These are phyloP conservation scores for Ranitomeya variabilis DNA, from an alignment of 2,113 vertebrate genomes.

Conservation along the genomic window DNA sequence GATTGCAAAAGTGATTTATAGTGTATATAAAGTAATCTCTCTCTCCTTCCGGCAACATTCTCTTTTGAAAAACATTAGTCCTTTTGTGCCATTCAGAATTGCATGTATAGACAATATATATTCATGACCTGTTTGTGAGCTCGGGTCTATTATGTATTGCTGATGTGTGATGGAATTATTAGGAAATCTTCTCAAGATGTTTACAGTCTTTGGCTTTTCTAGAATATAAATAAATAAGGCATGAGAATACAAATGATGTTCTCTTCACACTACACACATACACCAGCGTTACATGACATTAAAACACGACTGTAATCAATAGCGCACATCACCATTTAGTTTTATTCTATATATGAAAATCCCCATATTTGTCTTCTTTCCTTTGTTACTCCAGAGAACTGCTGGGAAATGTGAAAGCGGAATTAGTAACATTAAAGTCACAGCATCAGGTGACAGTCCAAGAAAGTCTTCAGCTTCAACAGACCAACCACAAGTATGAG, in stretches of 20 bases:
- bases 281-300: background rate
- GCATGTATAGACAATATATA: slow-evolving; percentile 46
- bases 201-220: slow-evolving; percentile 28
- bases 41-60: slow-evolving; percentile 34
- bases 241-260: slow-evolving; percentile 13
- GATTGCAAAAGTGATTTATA: slow-evolving; percentile 41
- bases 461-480: slow-evolving; percentile 45
- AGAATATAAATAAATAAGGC: slow-evolving; percentile 31
- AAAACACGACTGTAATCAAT: background rate
- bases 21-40: slow-evolving; percentile 36
- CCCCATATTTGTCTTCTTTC: background rate
- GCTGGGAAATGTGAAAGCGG: slow-evolving; percentile 62
- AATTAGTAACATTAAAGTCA: slow-evolving; percentile 60
- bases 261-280: background rate
- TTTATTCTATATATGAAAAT: background rate
- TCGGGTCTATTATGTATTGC: slow-evolving; percentile 39
- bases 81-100: slow-evolving; percentile 40
- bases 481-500: slow-evolving; percentile 55
- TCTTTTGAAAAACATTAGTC: slow-evolving; percentile 42
- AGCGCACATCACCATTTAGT: background rate
- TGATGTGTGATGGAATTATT: slow-evolving; percentile 39
- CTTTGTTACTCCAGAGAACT: slow-evolving; percentile 57
- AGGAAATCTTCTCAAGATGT: slow-evolving; percentile 41
- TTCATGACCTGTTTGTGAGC: slow-evolving; percentile 45
- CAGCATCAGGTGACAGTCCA: slow-evolving; percentile 62